Conservation (phyloP, 2,113 vertebrate species). For the Mionectes macconnelli region DNA sequence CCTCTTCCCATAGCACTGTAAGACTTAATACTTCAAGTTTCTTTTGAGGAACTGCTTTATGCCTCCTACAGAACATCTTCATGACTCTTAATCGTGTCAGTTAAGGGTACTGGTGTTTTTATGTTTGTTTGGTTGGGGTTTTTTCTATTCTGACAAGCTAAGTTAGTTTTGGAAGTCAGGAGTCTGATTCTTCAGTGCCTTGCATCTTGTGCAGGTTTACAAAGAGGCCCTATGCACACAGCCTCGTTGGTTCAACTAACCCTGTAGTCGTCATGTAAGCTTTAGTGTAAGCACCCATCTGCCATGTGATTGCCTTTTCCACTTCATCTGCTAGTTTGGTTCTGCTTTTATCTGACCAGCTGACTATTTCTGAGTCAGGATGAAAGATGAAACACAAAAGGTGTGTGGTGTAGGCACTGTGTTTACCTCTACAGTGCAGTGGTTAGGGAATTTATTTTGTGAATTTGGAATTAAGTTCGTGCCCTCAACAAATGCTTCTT, state of each 20-base stretch:
- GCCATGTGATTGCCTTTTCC: background rate
- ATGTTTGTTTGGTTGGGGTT: background rate
- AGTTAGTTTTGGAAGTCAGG: background rate
- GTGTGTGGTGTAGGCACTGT: background rate
- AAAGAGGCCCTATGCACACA: background rate
- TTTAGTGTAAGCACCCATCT: background rate
- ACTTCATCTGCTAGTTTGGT: background rate
- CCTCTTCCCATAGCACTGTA: background rate
- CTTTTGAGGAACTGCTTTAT: background rate
- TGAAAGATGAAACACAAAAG: background rate
- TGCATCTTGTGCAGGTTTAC: background rate
- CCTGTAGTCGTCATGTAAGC: background rate
- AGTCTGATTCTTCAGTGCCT: background rate
- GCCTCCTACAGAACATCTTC: background rate
- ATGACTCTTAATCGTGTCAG: background rate
- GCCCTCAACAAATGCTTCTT: background rate
- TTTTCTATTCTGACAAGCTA: background rate
- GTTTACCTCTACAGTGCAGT: background rate
- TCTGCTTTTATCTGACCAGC: background rate
- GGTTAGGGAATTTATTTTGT: background rate
- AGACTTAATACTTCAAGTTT: background rate
- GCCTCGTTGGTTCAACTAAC: background rate
- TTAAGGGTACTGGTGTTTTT: background rate
- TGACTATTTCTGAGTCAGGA: background rate
- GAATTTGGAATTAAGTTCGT: background rate